Conservation (phyloP, 2,113 vertebrate species). For the Gnathonemus longibarbis region DNA sequence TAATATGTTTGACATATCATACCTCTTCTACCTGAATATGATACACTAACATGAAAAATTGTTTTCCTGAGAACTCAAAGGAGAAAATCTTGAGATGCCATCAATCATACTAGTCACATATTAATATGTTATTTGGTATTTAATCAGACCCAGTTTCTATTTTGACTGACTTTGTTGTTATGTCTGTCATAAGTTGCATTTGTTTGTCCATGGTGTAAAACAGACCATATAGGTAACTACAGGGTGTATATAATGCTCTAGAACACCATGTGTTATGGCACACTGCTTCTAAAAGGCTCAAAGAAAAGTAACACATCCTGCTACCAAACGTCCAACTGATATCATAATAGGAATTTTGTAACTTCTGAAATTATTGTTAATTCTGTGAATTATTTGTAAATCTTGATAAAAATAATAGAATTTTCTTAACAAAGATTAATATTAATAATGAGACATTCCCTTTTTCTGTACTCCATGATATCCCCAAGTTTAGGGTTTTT, state of each 20-base stretch:
- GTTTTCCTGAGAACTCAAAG: not conserved
- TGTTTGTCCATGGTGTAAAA: not conserved
- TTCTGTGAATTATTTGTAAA: not conserved
- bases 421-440: not conserved
- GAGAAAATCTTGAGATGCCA: not conserved
- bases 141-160: constrained; percentile 11
- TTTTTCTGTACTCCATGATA: not conserved
- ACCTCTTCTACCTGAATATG: not conserved
- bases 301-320: not conserved
- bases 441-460: not conserved
- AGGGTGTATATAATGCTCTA: not conserved
- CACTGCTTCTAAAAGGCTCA: not conserved
- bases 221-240: not conserved
- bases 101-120: not conserved
- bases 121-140: not conserved
- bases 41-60: not conserved
- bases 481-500: not conserved
- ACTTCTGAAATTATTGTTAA: not conserved
- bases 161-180: constrained; percentile 37
- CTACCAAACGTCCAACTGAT: not conserved
- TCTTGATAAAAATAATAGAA: not conserved
- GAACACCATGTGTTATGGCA: not conserved
- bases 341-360: not conserved
- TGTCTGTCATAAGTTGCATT: not conserved
- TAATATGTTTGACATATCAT: not conserved